Conservation (phyloP, 2,113 vertebrate genomes). For the Corythoichthys haematopterus region DNA sequence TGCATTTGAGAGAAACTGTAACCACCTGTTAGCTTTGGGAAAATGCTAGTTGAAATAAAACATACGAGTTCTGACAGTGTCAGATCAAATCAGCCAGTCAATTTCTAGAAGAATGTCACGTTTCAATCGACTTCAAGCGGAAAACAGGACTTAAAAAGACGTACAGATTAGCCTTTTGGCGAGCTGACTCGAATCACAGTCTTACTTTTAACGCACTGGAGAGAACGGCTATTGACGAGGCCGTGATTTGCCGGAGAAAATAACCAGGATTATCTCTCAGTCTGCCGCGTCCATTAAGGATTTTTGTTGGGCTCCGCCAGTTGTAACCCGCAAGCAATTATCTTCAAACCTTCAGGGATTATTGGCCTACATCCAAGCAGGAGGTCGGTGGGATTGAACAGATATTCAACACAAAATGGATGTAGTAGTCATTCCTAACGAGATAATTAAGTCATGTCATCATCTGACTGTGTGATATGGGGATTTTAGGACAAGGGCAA, state of each 20-base stretch:
- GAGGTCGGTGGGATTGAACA: background rate
- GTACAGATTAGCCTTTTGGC: background rate
- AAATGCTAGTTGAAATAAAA: background rate
- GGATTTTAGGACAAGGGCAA: too few species aligned
- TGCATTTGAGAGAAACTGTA: background rate
- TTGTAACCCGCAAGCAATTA: background rate
- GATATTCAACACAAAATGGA: background rate
- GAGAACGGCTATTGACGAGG: background rate
- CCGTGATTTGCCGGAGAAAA: background rate
- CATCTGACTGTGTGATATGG: too few species aligned
- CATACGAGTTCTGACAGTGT: too few species aligned
- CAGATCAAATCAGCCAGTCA: background rate
- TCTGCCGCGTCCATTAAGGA: background rate
- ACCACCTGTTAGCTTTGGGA: background rate
- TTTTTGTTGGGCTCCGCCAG: background rate
- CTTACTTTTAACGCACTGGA: background rate
- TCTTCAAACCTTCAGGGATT: background rate
- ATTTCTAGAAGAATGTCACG: background rate
- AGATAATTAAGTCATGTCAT: too few species aligned
- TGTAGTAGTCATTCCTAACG: background rate
- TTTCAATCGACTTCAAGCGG: background rate
- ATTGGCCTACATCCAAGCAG: slow-evolving; percentile 1
- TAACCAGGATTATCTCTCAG: background rate
- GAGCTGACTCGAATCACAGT: background rate
- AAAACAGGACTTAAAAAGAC: background rate